These are phyloP conservation scores for Pachyramphus minor DNA, from an alignment of 2,113 vertebrate genomes.

Conservation along the genomic window DNA sequence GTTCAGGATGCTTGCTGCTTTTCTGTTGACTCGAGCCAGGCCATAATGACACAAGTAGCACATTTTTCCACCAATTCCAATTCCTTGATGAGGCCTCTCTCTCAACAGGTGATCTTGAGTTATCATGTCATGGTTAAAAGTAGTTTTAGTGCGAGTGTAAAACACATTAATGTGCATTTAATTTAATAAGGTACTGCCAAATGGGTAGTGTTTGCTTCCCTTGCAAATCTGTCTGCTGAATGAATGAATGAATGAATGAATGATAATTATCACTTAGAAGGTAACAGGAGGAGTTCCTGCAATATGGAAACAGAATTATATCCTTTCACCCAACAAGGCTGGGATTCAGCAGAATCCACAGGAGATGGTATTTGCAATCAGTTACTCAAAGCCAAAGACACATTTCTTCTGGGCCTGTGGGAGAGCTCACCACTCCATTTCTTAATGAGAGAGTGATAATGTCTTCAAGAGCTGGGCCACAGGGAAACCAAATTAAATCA, in stretches of 20 bases:
- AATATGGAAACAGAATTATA: background rate
- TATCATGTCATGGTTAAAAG: background rate
- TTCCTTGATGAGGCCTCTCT: background rate
- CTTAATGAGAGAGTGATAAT: background rate
- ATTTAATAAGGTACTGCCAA: background rate
- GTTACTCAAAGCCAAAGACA: background rate
- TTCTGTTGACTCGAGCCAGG: background rate
- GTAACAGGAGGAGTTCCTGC: background rate
- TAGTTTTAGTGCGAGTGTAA: background rate
- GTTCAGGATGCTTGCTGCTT: background rate
- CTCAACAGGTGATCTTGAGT: background rate
- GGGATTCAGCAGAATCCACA: background rate
- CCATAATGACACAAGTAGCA: background rate
- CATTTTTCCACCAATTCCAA: background rate
- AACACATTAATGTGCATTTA: background rate
- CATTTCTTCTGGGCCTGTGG: background rate
- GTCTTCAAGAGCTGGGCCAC: background rate
- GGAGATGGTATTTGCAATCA: background rate
- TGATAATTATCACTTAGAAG: background rate
- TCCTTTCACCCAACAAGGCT: background rate
- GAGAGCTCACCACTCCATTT: background rate
- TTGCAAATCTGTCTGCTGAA: background rate
- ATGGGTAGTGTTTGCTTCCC: background rate
- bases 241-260: background rate
- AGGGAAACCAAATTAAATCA: background rate